A percentile compares a stretch with the other conserved stretches of the same genome.
These are phyloP conservation scores for Holcopasites calliopsidis DNA, from an alignment of 1,140 invertebrate genomes.

Conservation along the genomic window DNA sequence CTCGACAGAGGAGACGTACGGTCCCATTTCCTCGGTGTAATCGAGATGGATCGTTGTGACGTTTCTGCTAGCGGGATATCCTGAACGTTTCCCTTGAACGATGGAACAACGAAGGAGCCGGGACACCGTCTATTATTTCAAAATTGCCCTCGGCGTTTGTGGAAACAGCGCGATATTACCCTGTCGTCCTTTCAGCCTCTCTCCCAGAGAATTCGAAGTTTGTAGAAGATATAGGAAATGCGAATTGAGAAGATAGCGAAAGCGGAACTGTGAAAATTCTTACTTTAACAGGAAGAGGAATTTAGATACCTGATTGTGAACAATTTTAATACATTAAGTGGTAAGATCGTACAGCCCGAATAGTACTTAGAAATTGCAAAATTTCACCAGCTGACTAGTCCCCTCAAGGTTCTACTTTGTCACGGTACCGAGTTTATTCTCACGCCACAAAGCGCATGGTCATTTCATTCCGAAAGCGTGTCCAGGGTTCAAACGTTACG, in stretches of 20 bases:
- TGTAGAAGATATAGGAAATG: background rate
- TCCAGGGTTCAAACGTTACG: background rate
- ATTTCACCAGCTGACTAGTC: background rate
- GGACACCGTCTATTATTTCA: constrained; percentile 41
- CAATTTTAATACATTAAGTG: no score
- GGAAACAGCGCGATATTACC: constrained; percentile 21
- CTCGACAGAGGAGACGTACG: background rate
- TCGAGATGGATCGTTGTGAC: background rate
- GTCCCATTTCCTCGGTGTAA: background rate
- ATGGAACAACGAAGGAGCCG: constrained; percentile 16
- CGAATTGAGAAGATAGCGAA: background rate
- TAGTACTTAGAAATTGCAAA: no score
- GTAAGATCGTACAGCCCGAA: no score
- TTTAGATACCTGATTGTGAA: no score
- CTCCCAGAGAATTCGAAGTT: background rate
- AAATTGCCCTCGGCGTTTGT: constrained; percentile 20
- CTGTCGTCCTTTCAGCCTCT: constrained; percentile 1
- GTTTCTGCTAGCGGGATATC: background rate
- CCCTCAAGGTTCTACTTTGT: no score
- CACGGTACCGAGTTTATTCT: constrained; percentile 8
- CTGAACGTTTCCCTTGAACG: constrained; percentile 17
- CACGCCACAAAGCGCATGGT: background rate
- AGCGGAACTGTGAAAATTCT: background rate
- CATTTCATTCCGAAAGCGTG: constrained; percentile 11
- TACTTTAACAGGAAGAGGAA: background rate